Evolutionary conservation across 2,113 vertebrate genomes (phyloP).

Genomic region (Ictalurus punctatus): DNA sequence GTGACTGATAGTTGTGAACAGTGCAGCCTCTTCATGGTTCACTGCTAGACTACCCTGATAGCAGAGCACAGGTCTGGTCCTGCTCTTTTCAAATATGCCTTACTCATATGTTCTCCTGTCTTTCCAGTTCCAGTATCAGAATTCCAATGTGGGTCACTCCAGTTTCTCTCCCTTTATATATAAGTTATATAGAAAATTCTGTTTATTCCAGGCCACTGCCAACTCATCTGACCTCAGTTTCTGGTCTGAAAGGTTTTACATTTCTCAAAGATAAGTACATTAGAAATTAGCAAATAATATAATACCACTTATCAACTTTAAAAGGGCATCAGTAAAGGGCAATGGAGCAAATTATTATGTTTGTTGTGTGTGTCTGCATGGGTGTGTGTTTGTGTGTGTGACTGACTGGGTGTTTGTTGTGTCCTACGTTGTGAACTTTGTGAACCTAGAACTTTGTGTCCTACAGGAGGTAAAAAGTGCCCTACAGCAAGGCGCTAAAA

Average conservation of each 20-base stretch:
- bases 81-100: conserved; percentile 46
- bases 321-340: neutral
- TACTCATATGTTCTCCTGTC: conserved; percentile 33
- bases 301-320: neutral
- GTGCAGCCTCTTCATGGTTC: conserved; percentile 54
- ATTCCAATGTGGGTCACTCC: conserved; percentile 10
- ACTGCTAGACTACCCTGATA: conserved; percentile 44
- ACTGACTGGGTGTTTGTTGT: conserved; percentile 52
- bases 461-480: conserved; percentile 68
- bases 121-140: conserved; percentile 34
- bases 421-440: conserved; percentile 34
- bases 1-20: conserved; percentile 55
- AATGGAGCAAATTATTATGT: conserved; percentile 10
- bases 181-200: neutral
- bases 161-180: neutral
- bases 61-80: conserved; percentile 52
- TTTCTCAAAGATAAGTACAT: neutral
- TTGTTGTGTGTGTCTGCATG: neutral
- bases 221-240: neutral
- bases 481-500: conserved; percentile 66
- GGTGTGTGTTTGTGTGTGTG: conserved; percentile 2
- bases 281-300: neutral
- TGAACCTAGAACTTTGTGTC: conserved; percentile 52
- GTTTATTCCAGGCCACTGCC: neutral
- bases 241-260: neutral